Evolutionary conservation across 2,888 invertebrate species (phyloP), one percentile per base, ranked within the genome.

Genomic region (Hyposoter didymator): DNA sequence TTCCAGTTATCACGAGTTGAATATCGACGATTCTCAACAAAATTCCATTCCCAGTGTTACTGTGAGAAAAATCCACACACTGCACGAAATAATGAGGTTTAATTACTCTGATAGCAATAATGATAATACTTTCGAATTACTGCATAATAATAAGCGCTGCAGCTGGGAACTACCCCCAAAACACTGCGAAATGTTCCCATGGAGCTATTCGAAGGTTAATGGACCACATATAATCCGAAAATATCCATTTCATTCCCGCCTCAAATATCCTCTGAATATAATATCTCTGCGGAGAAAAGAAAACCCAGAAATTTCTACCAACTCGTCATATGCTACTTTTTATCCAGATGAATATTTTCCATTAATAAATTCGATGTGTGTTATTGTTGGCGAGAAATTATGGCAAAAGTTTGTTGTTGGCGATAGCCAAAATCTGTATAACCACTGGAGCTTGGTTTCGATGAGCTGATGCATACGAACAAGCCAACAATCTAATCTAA

Each of bases 81-180:
- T 39, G 39, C 22, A 8, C 8, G 39, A 39, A 35, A 73, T 22
- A 28, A 22, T 28, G 17, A 19, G 43, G 55, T 43, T 59, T 73
- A 39, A 59, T 35, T 59, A 39, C 59, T 55, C 43, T 55, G 8
- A 28, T 72, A 72, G 12, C 35, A 73, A 67, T 19, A 19, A 43
- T 28, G 45, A 73, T 22, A 28, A 45, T 73, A 73, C 39, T 55
- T 6, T 55, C 22, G 59, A 39, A 59, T 72, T 17, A 22, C 10
- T 66, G n/a, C 22, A 73, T n/a, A 73, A 59, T 22, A 12, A 59
- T 22, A 28, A 59, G 55, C 12, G 55, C 12, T 28, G 22, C 5
- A 22, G 14, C 22, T 59, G 2, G 55, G 5, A 59, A 59, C 14
- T 4, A 14, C 5, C 14, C 28, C 1, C 14, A 14, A 59, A 28